phyloP scores from a whole-genome alignment of 2,113 vertebrate species.

The Caracal caracal region DNA sequence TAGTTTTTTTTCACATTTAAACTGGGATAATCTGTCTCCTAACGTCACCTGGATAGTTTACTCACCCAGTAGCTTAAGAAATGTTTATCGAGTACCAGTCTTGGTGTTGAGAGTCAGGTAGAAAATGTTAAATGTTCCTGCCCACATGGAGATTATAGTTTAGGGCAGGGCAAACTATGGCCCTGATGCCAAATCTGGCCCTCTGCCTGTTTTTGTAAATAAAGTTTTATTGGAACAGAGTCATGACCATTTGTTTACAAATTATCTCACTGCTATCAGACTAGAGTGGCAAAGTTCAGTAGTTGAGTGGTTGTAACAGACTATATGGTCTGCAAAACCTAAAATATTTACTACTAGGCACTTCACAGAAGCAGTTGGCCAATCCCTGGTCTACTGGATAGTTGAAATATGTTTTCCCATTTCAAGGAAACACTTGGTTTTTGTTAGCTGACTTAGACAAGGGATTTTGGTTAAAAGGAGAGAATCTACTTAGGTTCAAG shows the following conservation, averaged over 20 bases:
- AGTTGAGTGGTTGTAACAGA: neutral
- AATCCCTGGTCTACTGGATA: neutral
- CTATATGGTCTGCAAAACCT: neutral
- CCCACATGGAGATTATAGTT: neutral
- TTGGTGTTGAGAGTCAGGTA: neutral
- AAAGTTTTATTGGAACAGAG: neutral
- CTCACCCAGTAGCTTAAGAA: neutral
- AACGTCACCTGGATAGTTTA: neutral
- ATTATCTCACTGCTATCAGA: neutral
- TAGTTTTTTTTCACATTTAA: slow-evolving; percentile 13
- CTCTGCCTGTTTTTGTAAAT: neutral
- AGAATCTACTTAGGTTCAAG: neutral
- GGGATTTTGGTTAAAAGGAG: slow-evolving; percentile 14
- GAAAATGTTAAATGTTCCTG: neutral
- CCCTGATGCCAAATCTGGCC: neutral
- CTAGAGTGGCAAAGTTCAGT: neutral
- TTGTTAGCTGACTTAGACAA: neutral
- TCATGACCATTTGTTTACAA: neutral
- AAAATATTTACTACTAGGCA: neutral
- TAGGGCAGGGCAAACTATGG: neutral
- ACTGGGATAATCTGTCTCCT: neutral
- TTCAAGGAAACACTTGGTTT: neutral
- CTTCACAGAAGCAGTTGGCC: neutral
- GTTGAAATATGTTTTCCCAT: slow-evolving; percentile 5
- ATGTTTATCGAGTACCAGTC: neutral